Percentiles rank a stretch among this genome's conserved stretches.
These are phyloP conservation scores for Chaetura pelagica DNA, from an alignment of 2,113 vertebrate species.

Conservation along the genomic window DNA sequence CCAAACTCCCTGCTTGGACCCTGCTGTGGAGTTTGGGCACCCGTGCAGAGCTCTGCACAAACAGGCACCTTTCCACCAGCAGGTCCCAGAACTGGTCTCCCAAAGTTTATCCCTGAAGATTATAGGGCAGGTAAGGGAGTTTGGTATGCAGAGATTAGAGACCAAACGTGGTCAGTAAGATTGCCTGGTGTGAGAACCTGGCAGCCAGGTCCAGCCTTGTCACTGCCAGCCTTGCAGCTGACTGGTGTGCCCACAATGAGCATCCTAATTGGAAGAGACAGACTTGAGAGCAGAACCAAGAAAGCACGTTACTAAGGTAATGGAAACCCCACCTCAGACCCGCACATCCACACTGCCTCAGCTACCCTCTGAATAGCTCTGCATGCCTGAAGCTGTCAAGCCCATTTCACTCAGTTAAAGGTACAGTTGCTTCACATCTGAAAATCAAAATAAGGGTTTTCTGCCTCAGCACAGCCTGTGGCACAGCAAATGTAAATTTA, in stretches of 20 bases:
- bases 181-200: background rate
- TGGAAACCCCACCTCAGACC: background rate
- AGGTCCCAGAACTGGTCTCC: background rate
- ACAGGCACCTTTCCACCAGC: background rate
- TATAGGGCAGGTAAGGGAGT: background rate
- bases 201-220: background rate
- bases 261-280: background rate
- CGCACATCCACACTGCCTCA: background rate
- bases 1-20: background rate
- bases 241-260: constrained; percentile 13
- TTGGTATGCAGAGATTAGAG: constrained; percentile 23
- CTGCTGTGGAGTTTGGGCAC: background rate
- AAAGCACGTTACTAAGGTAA: background rate
- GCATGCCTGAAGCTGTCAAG: background rate
- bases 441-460: background rate
- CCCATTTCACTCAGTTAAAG: constrained; percentile 3
- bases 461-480: background rate
- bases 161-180: background rate
- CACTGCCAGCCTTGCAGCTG: background rate
- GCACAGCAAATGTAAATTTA: background rate
- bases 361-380: background rate
- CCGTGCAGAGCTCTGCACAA: background rate
- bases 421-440: background rate
- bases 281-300: background rate
- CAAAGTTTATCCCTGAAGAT: background rate